phyloP scores from a whole-genome alignment of 2,888 invertebrate species.

The Lacanobia wlatinum region DNA sequence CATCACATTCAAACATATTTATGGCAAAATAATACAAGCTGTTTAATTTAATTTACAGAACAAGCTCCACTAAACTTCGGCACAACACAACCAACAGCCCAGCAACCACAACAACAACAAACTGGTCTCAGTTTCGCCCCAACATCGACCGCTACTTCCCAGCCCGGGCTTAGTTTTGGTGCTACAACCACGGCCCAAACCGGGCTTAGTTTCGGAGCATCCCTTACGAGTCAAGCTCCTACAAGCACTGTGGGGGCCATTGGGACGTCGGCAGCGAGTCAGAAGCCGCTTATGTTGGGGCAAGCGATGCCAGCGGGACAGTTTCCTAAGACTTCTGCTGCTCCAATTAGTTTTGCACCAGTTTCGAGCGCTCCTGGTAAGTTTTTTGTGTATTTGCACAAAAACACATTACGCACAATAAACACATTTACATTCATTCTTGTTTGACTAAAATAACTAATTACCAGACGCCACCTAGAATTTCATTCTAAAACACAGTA shows the following conservation, averaged over 20 bases:
- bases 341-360: constrained; percentile 26
- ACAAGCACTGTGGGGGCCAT: constrained; percentile 29
- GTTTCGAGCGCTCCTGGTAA: constrained; percentile 26
- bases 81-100: constrained; percentile 20
- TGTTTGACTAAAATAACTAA: too few species aligned
- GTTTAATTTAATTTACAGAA: too few species aligned
- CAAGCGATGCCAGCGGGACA: constrained; percentile 33
- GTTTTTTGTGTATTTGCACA: background rate
- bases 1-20: too few species aligned
- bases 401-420: too few species aligned
- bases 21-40: too few species aligned
- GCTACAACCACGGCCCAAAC: constrained; percentile 32
- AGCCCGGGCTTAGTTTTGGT: constrained; percentile 49
- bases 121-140: constrained; percentile 61
- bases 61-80: constrained; percentile 51
- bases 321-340: constrained; percentile 41
- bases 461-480: too few species aligned
- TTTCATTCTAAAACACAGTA: too few species aligned
- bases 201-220: constrained; percentile 58
- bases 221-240: constrained; percentile 33
- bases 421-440: too few species aligned
- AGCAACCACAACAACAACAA: constrained; percentile 38
- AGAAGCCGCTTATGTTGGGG: constrained; percentile 33
- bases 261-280: constrained; percentile 20
- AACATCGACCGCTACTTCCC: constrained; percentile 41